Percentiles rank a stretch among this genome's conserved stretches.
These are phyloP conservation scores for Psittacus erithacus DNA, from an alignment of 2,113 vertebrate genomes.

Conservation along the genomic window DNA sequence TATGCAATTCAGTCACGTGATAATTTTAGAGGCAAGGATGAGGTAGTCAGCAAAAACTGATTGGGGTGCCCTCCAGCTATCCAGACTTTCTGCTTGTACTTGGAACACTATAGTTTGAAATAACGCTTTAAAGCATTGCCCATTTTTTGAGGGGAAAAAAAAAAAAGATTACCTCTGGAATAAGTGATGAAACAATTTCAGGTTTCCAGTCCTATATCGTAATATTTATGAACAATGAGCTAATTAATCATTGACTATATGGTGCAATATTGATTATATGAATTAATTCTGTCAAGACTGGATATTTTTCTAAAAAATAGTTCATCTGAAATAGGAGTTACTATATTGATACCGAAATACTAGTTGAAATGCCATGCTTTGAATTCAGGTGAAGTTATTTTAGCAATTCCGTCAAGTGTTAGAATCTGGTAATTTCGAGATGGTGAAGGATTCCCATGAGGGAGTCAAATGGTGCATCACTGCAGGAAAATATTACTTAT, in stretches of 20 bases:
- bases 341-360: neutral
- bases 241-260: neutral
- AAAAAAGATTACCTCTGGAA: neutral
- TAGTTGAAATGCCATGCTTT: neutral
- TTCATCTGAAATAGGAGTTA: neutral
- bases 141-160: neutral
- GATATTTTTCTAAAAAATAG: neutral
- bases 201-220: neutral
- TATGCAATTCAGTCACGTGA: slow-evolving; percentile 34
- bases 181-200: neutral
- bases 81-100: neutral
- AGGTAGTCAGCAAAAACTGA: slow-evolving; percentile 47
- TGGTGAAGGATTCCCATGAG: neutral
- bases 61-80: slow-evolving; percentile 47
- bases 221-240: neutral
- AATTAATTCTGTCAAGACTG: neutral
- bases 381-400: neutral
- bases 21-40: slow-evolving; percentile 40
- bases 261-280: neutral
- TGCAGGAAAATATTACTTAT: neutral
- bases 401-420: neutral
- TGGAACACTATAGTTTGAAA: neutral
- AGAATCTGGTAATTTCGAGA: neutral
- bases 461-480: neutral
- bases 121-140: neutral